Base-by-base conservation (phyloP, 1,140 invertebrate species). In the Ectropis grisescens region DNA sequence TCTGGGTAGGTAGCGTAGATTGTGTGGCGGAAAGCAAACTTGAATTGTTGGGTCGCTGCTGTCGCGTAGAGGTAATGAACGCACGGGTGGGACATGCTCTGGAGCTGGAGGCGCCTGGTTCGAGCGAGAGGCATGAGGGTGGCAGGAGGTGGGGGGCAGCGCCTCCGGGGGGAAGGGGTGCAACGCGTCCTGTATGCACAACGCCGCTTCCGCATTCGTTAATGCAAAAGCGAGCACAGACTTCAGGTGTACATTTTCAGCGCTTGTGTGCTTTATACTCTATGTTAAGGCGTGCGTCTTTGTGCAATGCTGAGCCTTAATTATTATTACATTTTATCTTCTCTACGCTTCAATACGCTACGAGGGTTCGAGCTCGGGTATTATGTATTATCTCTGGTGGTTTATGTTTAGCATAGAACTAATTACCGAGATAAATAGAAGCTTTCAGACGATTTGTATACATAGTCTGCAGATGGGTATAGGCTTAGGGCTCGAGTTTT, bases 181-280 rank as follows among this genome's bases (percentile, higher is more conserved):
- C 61, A 67, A 56, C 60, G 54, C 69, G 72, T 72, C 70, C 72
- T 81, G 70, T 78, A 78, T 78, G 70, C 75, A 78, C 61, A 78
- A 55, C 68, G 67, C 62, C 59, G 70, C 66, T 81, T 81, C 72
- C 72, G 72, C 75, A 81, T 81, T 78, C 75, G 75, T 81, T 81
- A 81, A 81, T 76, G 72, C 72, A 81, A 81, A 81, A 74, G 70
- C 72, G 69, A 57, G 69, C 58, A 59, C 59, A 72, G 69, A 74
- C 68, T 78, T 78, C 70, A 78, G 72, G 72, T 80, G 74, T 76
- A 75, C 72, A 80, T 78, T 80, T 80, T 80, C 75, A 80, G 72
- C 57, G 71, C 70, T 66, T 64, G 67, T 80, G 62, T 75, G 62
- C 66, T 75, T 74, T 79, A 66, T 66, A 71, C 66, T 72, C 53